These are phyloP conservation scores for Anabacerthia variegaticeps DNA, from an alignment of 2,797 vertebrate species.

Conservation along the genomic window DNA sequence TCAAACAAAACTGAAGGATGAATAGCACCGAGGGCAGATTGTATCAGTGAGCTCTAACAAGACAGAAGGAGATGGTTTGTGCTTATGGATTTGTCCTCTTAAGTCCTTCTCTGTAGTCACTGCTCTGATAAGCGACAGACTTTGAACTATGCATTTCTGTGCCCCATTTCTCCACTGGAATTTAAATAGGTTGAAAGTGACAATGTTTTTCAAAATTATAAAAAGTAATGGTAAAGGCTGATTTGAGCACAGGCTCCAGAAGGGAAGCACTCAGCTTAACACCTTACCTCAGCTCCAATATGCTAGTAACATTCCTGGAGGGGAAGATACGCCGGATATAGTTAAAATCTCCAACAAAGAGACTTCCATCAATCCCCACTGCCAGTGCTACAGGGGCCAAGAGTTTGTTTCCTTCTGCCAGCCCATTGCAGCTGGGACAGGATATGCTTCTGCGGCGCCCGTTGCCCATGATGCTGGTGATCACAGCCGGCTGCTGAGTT, in stretches of 20 bases:
- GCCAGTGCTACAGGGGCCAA: conserved; percentile 95
- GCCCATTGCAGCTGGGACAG: conserved; percentile 97
- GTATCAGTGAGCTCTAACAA: background rate
- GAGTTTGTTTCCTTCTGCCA: conserved; percentile 97
- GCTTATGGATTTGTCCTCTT: background rate
- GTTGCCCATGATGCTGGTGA: conserved; percentile 97
- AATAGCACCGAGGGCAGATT: background rate
- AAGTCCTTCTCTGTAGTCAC: background rate
- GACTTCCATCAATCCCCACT: conserved; percentile 93
- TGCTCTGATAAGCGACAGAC: background rate
- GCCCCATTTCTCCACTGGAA: conserved; percentile 72
- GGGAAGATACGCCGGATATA: conserved; percentile 95
- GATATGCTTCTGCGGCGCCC: conserved; percentile 96
- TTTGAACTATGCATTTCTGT: conserved; percentile 65
- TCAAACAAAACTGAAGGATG: background rate
- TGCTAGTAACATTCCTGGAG: conserved; percentile 95
- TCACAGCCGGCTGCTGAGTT: conserved; percentile 95
- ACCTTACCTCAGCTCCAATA: conserved; percentile 93
- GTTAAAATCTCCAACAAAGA: conserved; percentile 97
- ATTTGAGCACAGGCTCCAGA: conserved; percentile 42
- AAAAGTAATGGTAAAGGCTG: conserved; percentile 62
- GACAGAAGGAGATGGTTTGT: background rate
- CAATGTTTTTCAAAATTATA: conserved; percentile 66
- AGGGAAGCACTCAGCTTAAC: background rate
- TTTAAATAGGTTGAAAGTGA: conserved; percentile 53